Base-by-base conservation (phyloP, 2,113 vertebrate genomes). In the Copsychus sechellarum region DNA sequence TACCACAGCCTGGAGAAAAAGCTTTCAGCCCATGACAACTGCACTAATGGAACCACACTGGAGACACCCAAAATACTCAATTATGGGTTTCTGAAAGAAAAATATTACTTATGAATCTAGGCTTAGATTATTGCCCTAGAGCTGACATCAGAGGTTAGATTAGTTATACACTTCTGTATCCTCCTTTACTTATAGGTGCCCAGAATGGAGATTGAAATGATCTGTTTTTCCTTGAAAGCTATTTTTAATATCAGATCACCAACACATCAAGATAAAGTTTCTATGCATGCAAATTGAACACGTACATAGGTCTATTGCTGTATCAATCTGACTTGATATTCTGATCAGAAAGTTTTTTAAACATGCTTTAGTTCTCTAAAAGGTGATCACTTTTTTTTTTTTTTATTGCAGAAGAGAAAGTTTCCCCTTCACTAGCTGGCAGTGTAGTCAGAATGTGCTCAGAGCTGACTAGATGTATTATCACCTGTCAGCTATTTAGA, bases 401-500 rank as follows among this genome's bases (percentile, higher is more conserved):
- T 26, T 47, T 48, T 31, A n/a, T n/a, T 95, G 58, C 47, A 95
- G 54, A 82, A 95, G 85, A 8, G 6, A 67, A 84, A 89, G 57
- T 79, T 95, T 90, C 51, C 71, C 56, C 58, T 73, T 83, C 93
- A 17, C 42, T 92, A 64, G 74, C 81, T 92, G 85, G 87, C 88
- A 86, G 67, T 34, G n/a, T 3, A 94, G 71, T 76, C 79, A 92
- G 84, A 94, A 86, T 76, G 66, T 80, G 79, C 85, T 90, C 86
- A 54, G 89, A 96, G 78, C 78, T 88, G 93, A 92, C 87, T 94
- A 76, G 62, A 90, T 93, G 81, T 80, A 95, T 95, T 95, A 95
- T 95, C 92, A 96, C 90, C 93, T 96, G 87, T 95, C 92, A 96
- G 90, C 94, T 95, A 96, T 96, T 95, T 96, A 93, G 86, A 89